Conservation (phyloP, 2,888 invertebrate genomes). For the Drosophila melanosoma region DNA sequence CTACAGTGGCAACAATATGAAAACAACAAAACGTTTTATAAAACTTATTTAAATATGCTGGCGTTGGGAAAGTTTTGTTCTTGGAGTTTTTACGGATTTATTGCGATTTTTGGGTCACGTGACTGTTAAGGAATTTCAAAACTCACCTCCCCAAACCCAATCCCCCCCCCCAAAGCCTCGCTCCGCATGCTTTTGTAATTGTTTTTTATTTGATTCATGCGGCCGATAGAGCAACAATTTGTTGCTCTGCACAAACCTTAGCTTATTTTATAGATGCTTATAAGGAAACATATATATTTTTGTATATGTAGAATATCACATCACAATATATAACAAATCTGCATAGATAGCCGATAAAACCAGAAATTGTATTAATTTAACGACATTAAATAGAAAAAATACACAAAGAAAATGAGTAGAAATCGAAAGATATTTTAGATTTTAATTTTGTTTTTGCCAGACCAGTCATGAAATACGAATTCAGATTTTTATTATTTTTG, state of each 20-base stretch:
- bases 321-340: background rate
- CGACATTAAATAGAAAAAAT: too few relatives aligned
- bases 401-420: too few relatives aligned
- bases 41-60: conserved; percentile 67
- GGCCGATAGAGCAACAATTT: conserved; percentile 44
- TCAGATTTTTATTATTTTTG: background rate
- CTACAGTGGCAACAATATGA: conserved; percentile 5
- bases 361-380: too few relatives aligned
- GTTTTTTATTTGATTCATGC: conserved; percentile 65
- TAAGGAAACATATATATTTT: background rate
- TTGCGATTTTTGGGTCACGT: conserved; percentile 76
- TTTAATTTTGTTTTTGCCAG: too few relatives aligned
- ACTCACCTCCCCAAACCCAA: too few relatives aligned
- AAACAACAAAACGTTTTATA: conserved; percentile 14
- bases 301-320: too few relatives aligned
- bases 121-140: conserved; percentile 62
- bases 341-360: too few relatives aligned
- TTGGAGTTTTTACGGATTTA: conserved; percentile 71
- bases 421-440: too few relatives aligned
- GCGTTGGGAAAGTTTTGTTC: conserved; percentile 46
- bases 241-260: conserved; percentile 35
- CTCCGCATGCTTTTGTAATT: conserved; percentile 48
- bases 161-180: background rate
- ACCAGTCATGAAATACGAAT: too few relatives aligned
- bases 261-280: conserved; percentile 11